Base-by-base conservation (phyloP, 2,797 vertebrate genomes). In the Enteromius viviparus region DNA sequence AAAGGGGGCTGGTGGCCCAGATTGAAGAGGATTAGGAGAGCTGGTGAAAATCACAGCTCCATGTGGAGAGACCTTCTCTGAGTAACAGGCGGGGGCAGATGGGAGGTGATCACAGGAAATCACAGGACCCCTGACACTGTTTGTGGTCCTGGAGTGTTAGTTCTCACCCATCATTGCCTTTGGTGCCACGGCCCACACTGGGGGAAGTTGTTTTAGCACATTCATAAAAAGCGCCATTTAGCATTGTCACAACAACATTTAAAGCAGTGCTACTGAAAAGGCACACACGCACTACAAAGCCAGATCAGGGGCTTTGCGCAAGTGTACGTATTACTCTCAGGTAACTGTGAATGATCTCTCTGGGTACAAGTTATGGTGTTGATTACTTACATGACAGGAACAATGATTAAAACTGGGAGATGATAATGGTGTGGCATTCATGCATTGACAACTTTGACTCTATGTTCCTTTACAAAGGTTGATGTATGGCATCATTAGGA, bases 401-500 rank as follows among this genome's bases (percentile, higher is more conserved):
- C 93, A 93, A 93, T 94, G 94, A 95, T 95, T 95, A 95, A 94
- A 88, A 95, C 94, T 92, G 91, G 93, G 91, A 89, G 92, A 93
- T 92, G 93, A 92, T 94, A 95, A 95, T 94, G 93, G 92, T 92
- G 91, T 91, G 91, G 93, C 94, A 93, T 94, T 94, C 92, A 94
- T 94, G 94, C 93, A 94, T 93, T 94, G 94, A 93, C 93, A 94
- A 94, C 93, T 93, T 94, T 94, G 84, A 92, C 93, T 93, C 91
- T 92, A 93, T 93, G 93, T 92, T 90, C 92, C 92, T 93, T 93
- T 93, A 92, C 93, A 92, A 94, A 93, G 92, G 92, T 90, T 95
- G 94, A 95, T 95, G 94, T 94, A 95, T 94, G 93, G 93, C 92
- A 91, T 93, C 93, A 94, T 95, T 95, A 95, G 92, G 92, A 92